These are phyloP conservation scores for Sphaerophoria taeniata DNA, from an alignment of 2,888 invertebrate genomes.

Conservation along the genomic window DNA sequence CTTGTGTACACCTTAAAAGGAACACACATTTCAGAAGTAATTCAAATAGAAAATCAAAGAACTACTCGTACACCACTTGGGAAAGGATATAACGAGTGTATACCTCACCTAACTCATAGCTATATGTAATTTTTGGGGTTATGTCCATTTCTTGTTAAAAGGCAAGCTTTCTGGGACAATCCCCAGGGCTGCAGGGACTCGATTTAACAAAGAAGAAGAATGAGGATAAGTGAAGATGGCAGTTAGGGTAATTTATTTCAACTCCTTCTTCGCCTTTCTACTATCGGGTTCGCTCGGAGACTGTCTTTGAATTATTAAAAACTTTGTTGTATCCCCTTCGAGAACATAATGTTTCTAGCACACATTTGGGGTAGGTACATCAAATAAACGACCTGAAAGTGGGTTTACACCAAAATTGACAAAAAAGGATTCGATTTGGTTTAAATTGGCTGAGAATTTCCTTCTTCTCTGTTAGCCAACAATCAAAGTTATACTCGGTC, in stretches of 20 bases:
- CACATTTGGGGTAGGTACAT: constrained; percentile 4
- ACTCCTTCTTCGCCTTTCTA: constrained; percentile 5
- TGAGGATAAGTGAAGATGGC: constrained; percentile 56
- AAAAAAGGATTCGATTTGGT: not conserved
- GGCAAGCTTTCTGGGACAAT: constrained; percentile 22
- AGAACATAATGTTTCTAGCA: constrained; percentile 29
- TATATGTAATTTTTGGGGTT: constrained; percentile 30
- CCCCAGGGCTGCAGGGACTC: constrained; percentile 1
- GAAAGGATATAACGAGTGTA: constrained; percentile 7
- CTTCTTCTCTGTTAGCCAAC: too few species aligned
- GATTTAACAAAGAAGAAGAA: not conserved
- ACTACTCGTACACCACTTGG: constrained; percentile 62
- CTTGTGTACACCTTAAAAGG: constrained; percentile 33
- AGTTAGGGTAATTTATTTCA: constrained; percentile 66
- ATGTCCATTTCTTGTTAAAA: constrained; percentile 41
- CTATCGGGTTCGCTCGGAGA: not conserved
- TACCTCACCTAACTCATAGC: not conserved
- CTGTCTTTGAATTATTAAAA: constrained; percentile 68
- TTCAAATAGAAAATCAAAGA: constrained; percentile 74
- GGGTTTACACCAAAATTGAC: too few species aligned
- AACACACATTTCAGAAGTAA: constrained; percentile 66
- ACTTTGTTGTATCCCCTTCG: constrained; percentile 40
- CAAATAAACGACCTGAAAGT: not conserved
- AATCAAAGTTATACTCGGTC: too few species aligned
- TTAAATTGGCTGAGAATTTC: too few species aligned